Evolutionary conservation across 2,888 invertebrate species (phyloP).

Genomic region (Serrognathus titanus): DNA sequence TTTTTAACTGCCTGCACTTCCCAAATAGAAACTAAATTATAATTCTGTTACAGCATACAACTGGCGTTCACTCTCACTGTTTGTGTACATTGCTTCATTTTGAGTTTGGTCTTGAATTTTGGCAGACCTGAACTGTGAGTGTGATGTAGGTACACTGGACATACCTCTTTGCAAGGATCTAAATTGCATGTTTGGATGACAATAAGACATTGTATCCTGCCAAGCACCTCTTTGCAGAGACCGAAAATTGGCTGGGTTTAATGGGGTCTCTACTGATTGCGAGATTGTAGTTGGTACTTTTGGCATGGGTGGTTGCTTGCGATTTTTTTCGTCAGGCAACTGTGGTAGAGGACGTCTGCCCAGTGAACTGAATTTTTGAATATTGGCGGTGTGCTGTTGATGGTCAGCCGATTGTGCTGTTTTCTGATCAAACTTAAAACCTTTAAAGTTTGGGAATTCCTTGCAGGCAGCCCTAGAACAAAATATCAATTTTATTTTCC

Average conservation of each 20-base stretch:
- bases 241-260: conserved; percentile 54
- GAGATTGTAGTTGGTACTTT: conserved; percentile 45
- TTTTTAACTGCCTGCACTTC: conserved; percentile 46
- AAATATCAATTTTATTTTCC: background rate
- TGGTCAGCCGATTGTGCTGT: conserved; percentile 43
- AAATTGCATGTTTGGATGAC: conserved; percentile 35
- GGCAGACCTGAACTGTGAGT: conserved; percentile 45
- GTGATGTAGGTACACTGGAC: conserved; percentile 31
- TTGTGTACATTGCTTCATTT: conserved; percentile 46
- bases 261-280: conserved; percentile 41
- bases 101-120: conserved; percentile 47
- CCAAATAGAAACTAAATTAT: conserved; percentile 49
- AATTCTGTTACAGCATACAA: conserved; percentile 74
- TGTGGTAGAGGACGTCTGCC: conserved; percentile 48
- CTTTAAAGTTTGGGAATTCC: conserved; percentile 52
- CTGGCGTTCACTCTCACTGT: conserved; percentile 50
- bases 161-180: conserved; percentile 52
- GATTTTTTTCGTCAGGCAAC: conserved; percentile 47
- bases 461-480: conserved; percentile 51
- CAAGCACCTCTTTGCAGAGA: conserved; percentile 51
- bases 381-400: conserved; percentile 45
- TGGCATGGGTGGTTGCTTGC: conserved; percentile 44
- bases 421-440: conserved; percentile 55
- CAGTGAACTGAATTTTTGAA: conserved; percentile 48
- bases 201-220: conserved; percentile 39